phyloP scores from a whole-genome alignment of 2,797 vertebrate species.

The Heliangelus exortis region DNA sequence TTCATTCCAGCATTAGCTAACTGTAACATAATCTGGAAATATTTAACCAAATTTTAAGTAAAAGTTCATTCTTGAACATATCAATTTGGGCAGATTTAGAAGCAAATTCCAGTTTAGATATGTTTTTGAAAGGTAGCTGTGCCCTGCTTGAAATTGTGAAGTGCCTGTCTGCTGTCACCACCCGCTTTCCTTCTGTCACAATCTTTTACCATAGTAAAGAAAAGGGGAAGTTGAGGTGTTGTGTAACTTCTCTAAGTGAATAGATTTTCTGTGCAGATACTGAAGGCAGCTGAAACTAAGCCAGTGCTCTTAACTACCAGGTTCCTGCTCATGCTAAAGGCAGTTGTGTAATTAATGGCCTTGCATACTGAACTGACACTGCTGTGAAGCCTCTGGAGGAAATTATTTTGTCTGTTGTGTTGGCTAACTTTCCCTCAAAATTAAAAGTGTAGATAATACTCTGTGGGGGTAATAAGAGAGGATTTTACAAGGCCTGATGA shows the following conservation, averaged over 20 bases:
- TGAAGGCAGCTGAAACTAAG: background rate
- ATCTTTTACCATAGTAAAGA: background rate
- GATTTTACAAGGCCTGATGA: conserved; percentile 16
- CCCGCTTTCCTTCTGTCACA: background rate
- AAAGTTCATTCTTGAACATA: fast-evolving
- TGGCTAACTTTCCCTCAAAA: conserved; percentile 39
- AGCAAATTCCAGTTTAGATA: background rate
- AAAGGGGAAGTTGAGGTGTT: conserved; percentile 33
- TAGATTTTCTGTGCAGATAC: background rate
- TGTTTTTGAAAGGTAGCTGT: background rate
- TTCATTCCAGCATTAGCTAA: background rate
- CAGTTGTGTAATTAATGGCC: conserved; percentile 51
- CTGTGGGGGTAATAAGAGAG: background rate
- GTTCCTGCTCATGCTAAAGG: conserved; percentile 1
- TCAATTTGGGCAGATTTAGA: background rate
- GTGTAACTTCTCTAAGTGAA: conserved; percentile 24
- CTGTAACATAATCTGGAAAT: background rate
- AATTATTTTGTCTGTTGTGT: conserved; percentile 17
- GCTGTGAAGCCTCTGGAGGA: background rate
- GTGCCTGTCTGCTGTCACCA: background rate
- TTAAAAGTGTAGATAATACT: background rate
- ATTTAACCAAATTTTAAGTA: background rate
- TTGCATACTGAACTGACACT: conserved; percentile 32
- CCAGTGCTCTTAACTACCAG: background rate
- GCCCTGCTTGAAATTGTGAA: background rate